phyloP scores from a whole-genome alignment of 2,888 invertebrate species.

The Tetranychus piercei region DNA sequence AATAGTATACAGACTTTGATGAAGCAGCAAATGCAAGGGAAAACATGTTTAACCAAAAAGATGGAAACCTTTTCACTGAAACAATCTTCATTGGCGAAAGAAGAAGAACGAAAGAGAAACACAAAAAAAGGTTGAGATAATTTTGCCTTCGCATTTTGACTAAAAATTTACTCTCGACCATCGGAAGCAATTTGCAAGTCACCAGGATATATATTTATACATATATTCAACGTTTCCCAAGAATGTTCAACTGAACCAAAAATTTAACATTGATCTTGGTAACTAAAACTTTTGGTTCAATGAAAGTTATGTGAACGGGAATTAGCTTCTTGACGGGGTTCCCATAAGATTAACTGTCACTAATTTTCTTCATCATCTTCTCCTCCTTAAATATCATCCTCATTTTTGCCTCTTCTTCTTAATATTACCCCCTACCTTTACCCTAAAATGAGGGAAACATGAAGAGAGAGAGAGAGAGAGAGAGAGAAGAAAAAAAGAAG shows the following conservation, averaged over 20 bases:
- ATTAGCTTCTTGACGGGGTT: neutral
- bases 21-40: too few species aligned
- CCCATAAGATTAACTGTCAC: conserved; percentile 1
- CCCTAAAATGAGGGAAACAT: neutral
- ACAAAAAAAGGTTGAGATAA: too few species aligned
- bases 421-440: neutral
- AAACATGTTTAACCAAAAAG: too few species aligned
- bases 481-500: neutral
- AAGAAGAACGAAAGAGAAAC: too few species aligned
- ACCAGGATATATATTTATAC: neutral
- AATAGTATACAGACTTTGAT: too few species aligned
- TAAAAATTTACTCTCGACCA: neutral
- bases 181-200: neutral
- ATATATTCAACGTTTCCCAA: neutral
- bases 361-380: neutral
- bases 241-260: neutral
- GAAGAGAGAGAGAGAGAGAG: conserved; percentile 3
- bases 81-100: too few species aligned
- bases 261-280: neutral
- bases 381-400: neutral
- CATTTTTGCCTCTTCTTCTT: conserved; percentile 1
- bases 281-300: neutral
- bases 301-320: neutral
- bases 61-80: too few species aligned
- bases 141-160: too few species aligned